Conservation (phyloP, 2,113 vertebrate species). For the Centropus bengalensis region DNA sequence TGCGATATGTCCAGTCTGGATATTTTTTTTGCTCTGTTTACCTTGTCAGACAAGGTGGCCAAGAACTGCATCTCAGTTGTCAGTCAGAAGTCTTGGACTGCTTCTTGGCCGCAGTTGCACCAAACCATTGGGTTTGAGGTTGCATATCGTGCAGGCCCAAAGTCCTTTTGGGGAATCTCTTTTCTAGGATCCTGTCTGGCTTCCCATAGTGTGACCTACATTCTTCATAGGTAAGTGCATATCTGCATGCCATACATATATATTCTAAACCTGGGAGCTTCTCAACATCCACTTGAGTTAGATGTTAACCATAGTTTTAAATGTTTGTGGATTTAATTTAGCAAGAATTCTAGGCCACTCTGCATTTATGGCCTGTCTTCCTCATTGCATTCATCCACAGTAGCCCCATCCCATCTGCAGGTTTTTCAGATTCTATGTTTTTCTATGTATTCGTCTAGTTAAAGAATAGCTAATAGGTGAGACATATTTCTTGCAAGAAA, state of each 20-base stretch:
- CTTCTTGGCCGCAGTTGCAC: not conserved
- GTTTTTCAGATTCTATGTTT: not conserved
- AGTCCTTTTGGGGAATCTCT: not conserved
- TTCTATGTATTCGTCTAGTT: not conserved
- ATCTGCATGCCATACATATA: too few relatives aligned
- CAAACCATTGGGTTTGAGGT: not conserved
- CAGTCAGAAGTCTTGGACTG: not conserved
- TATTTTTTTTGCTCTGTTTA: not conserved
- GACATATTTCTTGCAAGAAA: not conserved
- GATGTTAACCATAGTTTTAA: not conserved
- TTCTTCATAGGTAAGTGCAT: not conserved
- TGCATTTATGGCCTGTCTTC: not conserved
- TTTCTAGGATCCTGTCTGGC: not conserved
- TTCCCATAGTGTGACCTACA: not conserved
- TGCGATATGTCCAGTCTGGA: not conserved
- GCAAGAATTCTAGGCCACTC: not conserved
- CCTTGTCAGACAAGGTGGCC: not conserved
- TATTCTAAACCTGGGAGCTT: not conserved
- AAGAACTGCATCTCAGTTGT: not conserved
- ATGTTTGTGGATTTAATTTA: not conserved
- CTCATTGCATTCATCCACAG: not conserved
- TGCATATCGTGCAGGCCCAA: not conserved
- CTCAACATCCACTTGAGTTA: not conserved
- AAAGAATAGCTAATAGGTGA: not conserved
- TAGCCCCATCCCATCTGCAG: not conserved